Conservation (phyloP, 2,888 invertebrate species). For the Salticus scenicus region DNA sequence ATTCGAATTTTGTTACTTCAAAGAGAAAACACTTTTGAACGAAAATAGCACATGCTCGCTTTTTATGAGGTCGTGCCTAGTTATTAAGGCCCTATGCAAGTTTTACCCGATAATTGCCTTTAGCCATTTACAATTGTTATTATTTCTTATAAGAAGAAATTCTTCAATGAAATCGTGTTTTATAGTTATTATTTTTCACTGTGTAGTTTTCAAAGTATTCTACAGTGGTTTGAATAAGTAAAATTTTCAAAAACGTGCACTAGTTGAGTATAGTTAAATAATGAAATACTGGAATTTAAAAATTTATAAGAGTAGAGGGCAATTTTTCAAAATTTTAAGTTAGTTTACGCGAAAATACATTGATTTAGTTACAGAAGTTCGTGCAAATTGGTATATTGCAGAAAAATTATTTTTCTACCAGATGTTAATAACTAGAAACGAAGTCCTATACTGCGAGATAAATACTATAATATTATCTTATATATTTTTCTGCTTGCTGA, state of each 20-base stretch:
- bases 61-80: not conserved
- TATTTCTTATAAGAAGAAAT: not conserved
- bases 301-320: not conserved
- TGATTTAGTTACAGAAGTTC: too few relatives aligned
- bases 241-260: not conserved
- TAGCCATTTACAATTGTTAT: not conserved
- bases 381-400: too few relatives aligned
- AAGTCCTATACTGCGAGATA: too few relatives aligned
- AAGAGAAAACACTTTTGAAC: not conserved
- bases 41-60: slow-evolving; percentile 20
- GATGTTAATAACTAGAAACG: too few relatives aligned
- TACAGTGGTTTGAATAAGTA: not conserved
- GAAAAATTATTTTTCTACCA: too few relatives aligned
- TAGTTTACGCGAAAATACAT: too few relatives aligned
- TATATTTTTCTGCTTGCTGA: too few relatives aligned
- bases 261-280: not conserved
- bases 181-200: not conserved
- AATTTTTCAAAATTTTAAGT: too few relatives aligned
- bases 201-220: not conserved
- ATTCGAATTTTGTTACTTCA: not conserved
- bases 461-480: too few relatives aligned
- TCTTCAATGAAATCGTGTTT: not conserved
- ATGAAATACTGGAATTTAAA: not conserved
- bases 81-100: not conserved
- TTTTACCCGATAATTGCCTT: not conserved